Conservation (phyloP, 2,888 invertebrate genomes). For the Agrochola circellaris region DNA sequence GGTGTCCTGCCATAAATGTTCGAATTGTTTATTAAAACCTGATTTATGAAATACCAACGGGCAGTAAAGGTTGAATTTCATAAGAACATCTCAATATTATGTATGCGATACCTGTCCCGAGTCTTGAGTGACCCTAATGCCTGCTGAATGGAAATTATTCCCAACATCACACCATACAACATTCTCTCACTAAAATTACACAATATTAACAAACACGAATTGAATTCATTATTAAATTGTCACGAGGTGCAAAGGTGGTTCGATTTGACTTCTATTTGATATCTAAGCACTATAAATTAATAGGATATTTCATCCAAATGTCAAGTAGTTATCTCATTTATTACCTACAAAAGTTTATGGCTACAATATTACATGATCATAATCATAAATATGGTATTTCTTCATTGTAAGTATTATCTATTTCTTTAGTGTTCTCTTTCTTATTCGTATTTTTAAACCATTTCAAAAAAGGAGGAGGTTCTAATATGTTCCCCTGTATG, state of each 20-base stretch:
- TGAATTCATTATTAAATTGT: conserved; percentile 17
- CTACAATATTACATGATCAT: neutral
- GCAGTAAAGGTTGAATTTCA: conserved; percentile 44
- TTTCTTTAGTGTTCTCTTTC: neutral
- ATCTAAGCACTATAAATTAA: neutral
- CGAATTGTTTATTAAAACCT: neutral
- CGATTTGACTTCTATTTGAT: conserved; percentile 4
- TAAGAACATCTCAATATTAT: conserved; percentile 33
- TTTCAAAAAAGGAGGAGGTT: no score
- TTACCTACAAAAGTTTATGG: neutral
- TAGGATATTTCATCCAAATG: neutral
- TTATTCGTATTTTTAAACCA: neutral
- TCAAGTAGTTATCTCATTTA: conserved; percentile 1
- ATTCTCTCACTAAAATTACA: conserved; percentile 37
- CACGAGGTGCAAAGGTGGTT: neutral
- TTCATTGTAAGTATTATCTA: neutral
- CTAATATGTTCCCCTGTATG: no score
- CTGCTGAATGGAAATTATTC: conserved; percentile 57
- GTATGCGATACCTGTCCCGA: conserved; percentile 54
- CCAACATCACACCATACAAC: conserved; percentile 48
- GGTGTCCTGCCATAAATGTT: neutral
- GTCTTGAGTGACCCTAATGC: conserved; percentile 48
- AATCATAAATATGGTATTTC: neutral
- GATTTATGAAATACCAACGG: neutral
- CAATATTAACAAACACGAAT: conserved; percentile 34